Conservation (phyloP, 2,797 vertebrate species). For the Rallus crepitans region DNA sequence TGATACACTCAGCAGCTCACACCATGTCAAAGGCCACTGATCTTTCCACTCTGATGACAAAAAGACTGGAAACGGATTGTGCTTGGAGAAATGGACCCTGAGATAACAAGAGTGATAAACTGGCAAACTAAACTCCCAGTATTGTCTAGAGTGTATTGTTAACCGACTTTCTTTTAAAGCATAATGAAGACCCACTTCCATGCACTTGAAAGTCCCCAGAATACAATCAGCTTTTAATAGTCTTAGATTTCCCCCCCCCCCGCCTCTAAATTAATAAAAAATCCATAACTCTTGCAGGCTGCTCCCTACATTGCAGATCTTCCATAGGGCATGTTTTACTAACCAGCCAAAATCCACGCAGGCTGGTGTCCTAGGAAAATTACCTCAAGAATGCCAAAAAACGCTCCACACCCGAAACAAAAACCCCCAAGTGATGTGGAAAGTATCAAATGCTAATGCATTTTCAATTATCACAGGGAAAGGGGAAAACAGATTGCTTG, state of each 20-base stretch:
- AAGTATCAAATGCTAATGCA: conserved; percentile 2
- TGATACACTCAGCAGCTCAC: conserved; percentile 71
- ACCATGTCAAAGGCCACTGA: conserved; percentile 78
- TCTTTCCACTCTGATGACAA: conserved; percentile 75
- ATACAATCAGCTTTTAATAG: not conserved
- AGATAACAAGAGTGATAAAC: conserved; percentile 52
- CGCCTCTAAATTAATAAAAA: not conserved
- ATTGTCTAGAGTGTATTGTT: conserved; percentile 40
- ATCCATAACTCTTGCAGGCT: not conserved
- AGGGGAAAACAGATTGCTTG: conserved; percentile 32
- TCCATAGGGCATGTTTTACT: conserved; percentile 1
- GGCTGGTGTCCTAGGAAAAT: not conserved
- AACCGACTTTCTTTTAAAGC: conserved; percentile 38
- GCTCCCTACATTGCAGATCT: not conserved
- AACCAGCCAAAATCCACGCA: not conserved
- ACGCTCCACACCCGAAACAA: fast-evolving
- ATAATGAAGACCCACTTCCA: conserved; percentile 6
- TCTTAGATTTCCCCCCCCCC: not conserved
- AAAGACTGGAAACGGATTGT: conserved; percentile 71
- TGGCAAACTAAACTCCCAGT: not conserved
- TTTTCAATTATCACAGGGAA: conserved; percentile 55
- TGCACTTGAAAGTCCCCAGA: not conserved
- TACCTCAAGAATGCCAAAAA: not conserved
- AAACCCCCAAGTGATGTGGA: not conserved
- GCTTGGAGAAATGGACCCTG: conserved; percentile 48